Conservation (phyloP, 2,797 vertebrate species). For the Micrastur ruficollis region DNA sequence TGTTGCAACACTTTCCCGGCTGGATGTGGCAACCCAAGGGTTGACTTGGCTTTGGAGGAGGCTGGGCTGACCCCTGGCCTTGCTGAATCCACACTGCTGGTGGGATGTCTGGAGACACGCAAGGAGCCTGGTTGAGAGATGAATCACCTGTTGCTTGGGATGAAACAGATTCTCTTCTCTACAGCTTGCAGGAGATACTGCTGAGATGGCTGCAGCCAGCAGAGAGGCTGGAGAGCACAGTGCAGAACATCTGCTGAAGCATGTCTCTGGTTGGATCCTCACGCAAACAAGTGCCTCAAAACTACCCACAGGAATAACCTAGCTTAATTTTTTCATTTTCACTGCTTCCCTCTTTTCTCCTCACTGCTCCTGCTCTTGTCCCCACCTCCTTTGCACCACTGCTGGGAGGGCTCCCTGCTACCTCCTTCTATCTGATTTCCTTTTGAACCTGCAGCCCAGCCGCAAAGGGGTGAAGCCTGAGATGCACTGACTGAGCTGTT, state of each 20-base stretch:
- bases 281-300: not conserved
- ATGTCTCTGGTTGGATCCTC: not conserved
- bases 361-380: not conserved
- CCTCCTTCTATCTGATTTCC: not conserved
- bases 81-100: slow-evolving; percentile 33
- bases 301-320: not conserved
- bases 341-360: not conserved
- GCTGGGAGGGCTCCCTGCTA: not conserved
- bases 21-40: not conserved
- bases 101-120: not conserved
- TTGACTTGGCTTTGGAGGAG: slow-evolving; percentile 27
- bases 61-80: slow-evolving; percentile 26
- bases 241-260: not conserved
- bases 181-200: not conserved
- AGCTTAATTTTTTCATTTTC: not conserved
- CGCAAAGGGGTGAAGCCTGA: not conserved
- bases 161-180: not conserved
- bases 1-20: slow-evolving; percentile 3
- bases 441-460: not conserved
- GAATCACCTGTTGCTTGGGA: slow-evolving; percentile 44
- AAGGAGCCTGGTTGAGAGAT: slow-evolving; percentile 12
- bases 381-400: not conserved
- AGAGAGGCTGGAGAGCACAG: not conserved
- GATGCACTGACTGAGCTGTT: not conserved
- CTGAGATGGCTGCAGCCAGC: not conserved